Base-by-base conservation (phyloP, 2,797 vertebrate genomes). In the Aplochiton taeniatus region DNA sequence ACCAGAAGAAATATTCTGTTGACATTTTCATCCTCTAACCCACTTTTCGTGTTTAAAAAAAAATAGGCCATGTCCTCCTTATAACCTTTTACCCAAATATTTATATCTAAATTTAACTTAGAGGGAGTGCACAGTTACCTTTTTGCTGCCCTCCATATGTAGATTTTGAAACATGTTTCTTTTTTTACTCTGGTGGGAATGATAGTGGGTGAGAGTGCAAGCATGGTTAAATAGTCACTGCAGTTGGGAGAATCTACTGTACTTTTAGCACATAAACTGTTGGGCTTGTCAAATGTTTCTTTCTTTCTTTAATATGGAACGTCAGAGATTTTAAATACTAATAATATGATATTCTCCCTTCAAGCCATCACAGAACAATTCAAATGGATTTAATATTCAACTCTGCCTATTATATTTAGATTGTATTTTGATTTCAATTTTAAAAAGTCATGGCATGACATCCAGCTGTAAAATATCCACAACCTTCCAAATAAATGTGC, bases 51-150 rank as follows among this genome's bases (percentile, higher is more conserved):
- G 3, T 31, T 31, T 3, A 31, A 6, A 31, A 31, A 31, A 31
- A 69, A 55, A 47, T 63, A 43, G 61, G 68, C 18, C 61, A 69
- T 42, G 51, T 45, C 52, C 54, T 61, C 61, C 11, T 50, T 31
- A 56, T 42, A 20, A 63, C 31, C 43, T 13, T 45, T 54, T 45
- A 44, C 9, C 49, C 54, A 58, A 66, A 72, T 72, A 63, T 59
- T 65, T 75, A 61, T 18, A 55, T 70, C 55, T 20, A 20, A 48
- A 61, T 81, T 67, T 66, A 80, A 69, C 64, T 70, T 60, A 75
- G 74, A 83, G 63, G 75, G 49, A 73, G 77, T 78, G 66, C 62
- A 69, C 65, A 68, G 74, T 70, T 69, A 44, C 58, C 73, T 63
- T 74, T 73, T 62, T 42, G 53, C 58, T 13, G 14, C 46, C 14